Evolutionary conservation across 2,797 vertebrate genomes (phyloP).

Genomic region (Gephyroberyx darwinii): DNA sequence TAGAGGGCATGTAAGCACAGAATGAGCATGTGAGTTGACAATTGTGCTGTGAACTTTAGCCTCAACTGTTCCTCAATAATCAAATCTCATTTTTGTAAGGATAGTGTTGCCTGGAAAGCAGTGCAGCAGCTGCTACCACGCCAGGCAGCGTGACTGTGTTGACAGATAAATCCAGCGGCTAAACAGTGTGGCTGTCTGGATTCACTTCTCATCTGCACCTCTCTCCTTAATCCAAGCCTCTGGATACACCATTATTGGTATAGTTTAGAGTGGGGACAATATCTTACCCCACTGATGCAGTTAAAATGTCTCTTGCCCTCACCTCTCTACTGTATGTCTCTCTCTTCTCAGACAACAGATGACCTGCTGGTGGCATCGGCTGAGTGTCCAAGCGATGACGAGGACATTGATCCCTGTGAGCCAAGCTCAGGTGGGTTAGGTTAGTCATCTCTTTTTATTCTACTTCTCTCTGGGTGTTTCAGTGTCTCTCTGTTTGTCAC

Average conservation of each 20-base stretch:
- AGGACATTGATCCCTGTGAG: conserved; percentile 99
- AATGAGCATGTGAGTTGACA: conserved; percentile 59
- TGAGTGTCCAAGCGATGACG: conserved; percentile 98
- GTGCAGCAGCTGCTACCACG: conserved; percentile 56
- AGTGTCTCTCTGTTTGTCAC: conserved; percentile 66
- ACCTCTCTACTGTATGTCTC: conserved; percentile 33
- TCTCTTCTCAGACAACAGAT: conserved; percentile 89
- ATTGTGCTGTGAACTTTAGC: conserved; percentile 65
- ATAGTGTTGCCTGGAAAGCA: conserved; percentile 53
- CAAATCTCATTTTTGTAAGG: conserved; percentile 64
- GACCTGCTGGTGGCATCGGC: conserved; percentile 96
- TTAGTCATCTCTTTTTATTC: conserved; percentile 98
- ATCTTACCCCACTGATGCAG: conserved; percentile 40
- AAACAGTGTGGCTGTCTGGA: conserved; percentile 56
- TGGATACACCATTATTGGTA: conserved; percentile 40
- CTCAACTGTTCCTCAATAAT: conserved; percentile 61
- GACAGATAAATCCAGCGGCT: conserved; percentile 71
- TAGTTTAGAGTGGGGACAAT: conserved; percentile 34
- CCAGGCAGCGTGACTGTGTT: conserved; percentile 51
- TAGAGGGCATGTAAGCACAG: conserved; percentile 52
- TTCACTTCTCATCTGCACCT: conserved; percentile 55
- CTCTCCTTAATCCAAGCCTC: conserved; percentile 58
- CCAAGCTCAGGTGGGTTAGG: conserved; percentile 99
- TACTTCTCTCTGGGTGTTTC: conserved; percentile 86
- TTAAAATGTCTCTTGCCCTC: conserved; percentile 42